A percentile compares a stretch with the other conserved stretches of the same genome.
Evolutionary conservation across 2,888 invertebrate genomes (phyloP).

Genomic region (Platynereis dumerilii): DNA sequence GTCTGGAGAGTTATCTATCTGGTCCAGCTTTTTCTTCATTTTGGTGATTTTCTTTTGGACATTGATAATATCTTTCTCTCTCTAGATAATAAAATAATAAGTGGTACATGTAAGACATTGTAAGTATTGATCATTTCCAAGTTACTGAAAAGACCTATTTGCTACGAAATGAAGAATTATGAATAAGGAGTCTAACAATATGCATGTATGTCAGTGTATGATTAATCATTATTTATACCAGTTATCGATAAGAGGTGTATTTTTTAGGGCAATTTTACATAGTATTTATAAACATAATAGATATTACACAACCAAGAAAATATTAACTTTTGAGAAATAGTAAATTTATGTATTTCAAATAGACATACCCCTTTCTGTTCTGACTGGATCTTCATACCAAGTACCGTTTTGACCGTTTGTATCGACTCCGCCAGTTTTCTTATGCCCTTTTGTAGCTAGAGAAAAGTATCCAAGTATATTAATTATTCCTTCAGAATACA

Average conservation of each 20-base stretch:
- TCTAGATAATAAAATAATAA: neutral
- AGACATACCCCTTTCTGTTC: slow-evolving; percentile 62
- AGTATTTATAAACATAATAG: neutral
- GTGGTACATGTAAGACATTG: no score
- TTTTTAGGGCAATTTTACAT: no score
- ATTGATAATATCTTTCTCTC: neutral
- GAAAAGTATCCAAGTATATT: neutral
- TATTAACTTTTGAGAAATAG: neutral
- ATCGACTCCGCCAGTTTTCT: slow-evolving; percentile 60
- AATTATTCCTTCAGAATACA: no score
- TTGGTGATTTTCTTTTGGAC: slow-evolving; percentile 1
- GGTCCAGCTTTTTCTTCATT: neutral
- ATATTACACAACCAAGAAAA: neutral
- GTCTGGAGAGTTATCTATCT: slow-evolving; percentile 7
- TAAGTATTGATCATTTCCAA: no score
- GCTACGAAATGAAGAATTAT: neutral
- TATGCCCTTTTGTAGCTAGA: slow-evolving; percentile 54
- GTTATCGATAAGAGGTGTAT: no score
- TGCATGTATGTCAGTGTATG: no score
- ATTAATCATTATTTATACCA: no score
- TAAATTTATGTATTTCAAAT: no score
- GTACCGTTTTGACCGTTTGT: slow-evolving; percentile 62
- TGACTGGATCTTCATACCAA: slow-evolving; percentile 62
- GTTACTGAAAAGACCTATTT: neutral
- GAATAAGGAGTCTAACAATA: neutral